Evolutionary conservation across 2,797 vertebrate genomes (phyloP), one percentile per base, ranked within the genome.

Genomic region (Acanthurus lineatus): DNA sequence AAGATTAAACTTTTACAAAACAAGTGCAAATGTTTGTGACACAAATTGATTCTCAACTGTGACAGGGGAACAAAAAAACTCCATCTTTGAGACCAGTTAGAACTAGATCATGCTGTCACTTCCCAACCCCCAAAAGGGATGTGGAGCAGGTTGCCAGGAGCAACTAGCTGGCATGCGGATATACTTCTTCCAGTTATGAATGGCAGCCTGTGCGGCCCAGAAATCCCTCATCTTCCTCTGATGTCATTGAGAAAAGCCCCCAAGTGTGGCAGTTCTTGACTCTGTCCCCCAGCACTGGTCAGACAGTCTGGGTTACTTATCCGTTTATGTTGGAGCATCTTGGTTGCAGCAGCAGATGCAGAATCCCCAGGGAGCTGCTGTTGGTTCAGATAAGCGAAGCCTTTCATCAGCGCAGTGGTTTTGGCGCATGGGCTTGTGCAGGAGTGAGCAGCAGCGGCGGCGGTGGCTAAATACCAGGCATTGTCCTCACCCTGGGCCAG

Each of bases 401-500:
- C 69, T 87, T 85, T 90, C 76, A 87, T 89, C 82, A 69, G 74
- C 0, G 10, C 0, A 8, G 68, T 58, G 72, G 64, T 66, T 79
- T 77, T 76, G 44, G 76, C 19, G 17, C 59, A 52, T 58, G 69
- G 40, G 16, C 56, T 17, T 14, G 38, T 53, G 73, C 68, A 69
- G 85, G 63, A 63, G 69, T 85, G 67, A 73, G 87, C 60, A 40
- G 80, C 52, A 20, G 52, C 59, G 71, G 87, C 59, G 32, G 80
- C 51, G 20, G 80, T 42, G 20, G 64, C 52, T 88, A 80, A 91
- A 92, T 88, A 80, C 59, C 19, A 51, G 57, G 58, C 78, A 66
- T 87, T 89, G 77, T 92, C 66, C 63, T 77, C 47, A 40, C 77
- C n/a, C 64, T 1, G 20, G 75, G n/a, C 86, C 91, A 93, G 91